phyloP scores from a whole-genome alignment of 2,888 invertebrate species.

The Molanna angustata region DNA sequence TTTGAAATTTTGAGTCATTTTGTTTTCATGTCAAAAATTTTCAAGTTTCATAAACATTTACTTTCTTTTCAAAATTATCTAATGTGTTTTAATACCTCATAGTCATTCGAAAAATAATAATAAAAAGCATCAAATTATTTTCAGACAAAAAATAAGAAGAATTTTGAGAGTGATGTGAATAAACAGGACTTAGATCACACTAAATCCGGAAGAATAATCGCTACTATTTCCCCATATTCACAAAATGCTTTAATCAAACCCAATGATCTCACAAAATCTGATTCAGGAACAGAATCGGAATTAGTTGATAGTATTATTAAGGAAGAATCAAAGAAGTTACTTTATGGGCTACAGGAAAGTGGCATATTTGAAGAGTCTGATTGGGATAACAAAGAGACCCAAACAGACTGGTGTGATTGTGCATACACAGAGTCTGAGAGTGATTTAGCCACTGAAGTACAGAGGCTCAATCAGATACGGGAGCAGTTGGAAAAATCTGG shows the following conservation, averaged over 20 bases:
- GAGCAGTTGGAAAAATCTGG: conserved; percentile 61
- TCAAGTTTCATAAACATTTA: background rate
- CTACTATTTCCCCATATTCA: conserved; percentile 63
- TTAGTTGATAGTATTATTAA: conserved; percentile 46
- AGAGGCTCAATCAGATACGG: conserved; percentile 62
- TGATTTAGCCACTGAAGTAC: conserved; percentile 60
- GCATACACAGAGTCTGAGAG: conserved; percentile 49
- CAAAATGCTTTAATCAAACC: conserved; percentile 47
- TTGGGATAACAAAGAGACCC: conserved; percentile 50
- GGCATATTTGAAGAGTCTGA: conserved; percentile 68
- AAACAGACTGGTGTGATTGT: conserved; percentile 58
- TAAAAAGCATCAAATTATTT: conserved; percentile 13
- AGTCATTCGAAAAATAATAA: too few relatives aligned
- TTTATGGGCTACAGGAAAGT: conserved; percentile 65
- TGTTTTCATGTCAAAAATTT: background rate
- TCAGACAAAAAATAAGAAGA: conserved; percentile 27
- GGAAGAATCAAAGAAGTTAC: conserved; percentile 51
- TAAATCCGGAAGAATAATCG: conserved; percentile 54
- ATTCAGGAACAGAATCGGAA: conserved; percentile 14
- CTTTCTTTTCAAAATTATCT: background rate
- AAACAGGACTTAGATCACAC: conserved; percentile 29
- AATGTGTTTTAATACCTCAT: background rate
- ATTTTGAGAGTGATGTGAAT: conserved; percentile 19
- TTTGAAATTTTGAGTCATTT: background rate
- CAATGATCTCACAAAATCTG: conserved; percentile 38